Evolutionary conservation across 2,888 invertebrate species (phyloP).

Genomic region (Stegana nigrithorax): DNA sequence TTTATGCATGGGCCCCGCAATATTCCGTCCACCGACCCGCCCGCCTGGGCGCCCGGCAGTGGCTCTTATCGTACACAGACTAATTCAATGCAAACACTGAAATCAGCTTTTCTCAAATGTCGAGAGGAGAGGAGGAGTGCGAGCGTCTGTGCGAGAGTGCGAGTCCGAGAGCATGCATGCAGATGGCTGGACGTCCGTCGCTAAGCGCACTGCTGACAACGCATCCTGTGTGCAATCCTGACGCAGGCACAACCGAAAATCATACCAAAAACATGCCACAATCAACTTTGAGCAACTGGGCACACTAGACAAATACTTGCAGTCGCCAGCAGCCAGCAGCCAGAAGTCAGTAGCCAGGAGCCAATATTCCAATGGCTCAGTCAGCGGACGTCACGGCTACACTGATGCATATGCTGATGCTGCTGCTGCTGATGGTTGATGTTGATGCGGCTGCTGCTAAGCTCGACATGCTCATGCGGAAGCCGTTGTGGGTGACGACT

Average conservation of each 20-base stretch:
- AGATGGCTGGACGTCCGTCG: background rate
- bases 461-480: slow-evolving; percentile 34
- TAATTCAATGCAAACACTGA: slow-evolving; percentile 7
- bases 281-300: slow-evolving; percentile 29
- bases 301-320: slow-evolving; percentile 11
- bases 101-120: slow-evolving; percentile 3
- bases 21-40: background rate
- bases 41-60: background rate
- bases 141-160: background rate
- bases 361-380: too few relatives aligned
- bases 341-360: slow-evolving; percentile 1
- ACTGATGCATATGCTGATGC: background rate
- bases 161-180: background rate
- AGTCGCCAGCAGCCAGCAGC: background rate
- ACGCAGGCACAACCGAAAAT: slow-evolving; percentile 4
- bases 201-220: background rate
- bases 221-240: background rate
- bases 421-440: background rate
- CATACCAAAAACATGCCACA: slow-evolving; percentile 22
- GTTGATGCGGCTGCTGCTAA: slow-evolving; percentile 24
- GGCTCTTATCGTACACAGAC: background rate
- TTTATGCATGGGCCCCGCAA: slow-evolving; percentile 36
- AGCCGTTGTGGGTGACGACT: background rate
- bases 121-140: background rate
- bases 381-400: background rate